Evolutionary conservation across 1,140 invertebrate genomes (phyloP).

Genomic region (Magallana angulata): DNA sequence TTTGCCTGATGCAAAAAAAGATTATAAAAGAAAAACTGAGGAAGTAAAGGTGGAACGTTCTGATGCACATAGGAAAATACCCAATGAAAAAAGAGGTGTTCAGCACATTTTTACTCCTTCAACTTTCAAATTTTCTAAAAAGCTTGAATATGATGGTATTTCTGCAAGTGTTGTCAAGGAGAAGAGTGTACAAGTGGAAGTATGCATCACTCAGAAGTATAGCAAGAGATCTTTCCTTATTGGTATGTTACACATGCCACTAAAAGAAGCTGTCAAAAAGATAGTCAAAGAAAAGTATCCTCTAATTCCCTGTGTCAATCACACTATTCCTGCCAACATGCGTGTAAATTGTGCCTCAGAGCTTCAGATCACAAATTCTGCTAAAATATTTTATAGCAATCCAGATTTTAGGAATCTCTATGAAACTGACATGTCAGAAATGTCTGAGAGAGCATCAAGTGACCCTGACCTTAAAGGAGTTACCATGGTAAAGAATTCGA

Average conservation of each 20-base stretch:
- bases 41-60: slow-evolving; percentile 68
- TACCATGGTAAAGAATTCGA: neutral
- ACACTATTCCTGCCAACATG: slow-evolving; percentile 75
- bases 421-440: slow-evolving; percentile 55
- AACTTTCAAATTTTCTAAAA: slow-evolving; percentile 73
- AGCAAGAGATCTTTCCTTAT: slow-evolving; percentile 71
- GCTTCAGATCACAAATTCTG: slow-evolving; percentile 61
- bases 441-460: slow-evolving; percentile 60
- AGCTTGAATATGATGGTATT: slow-evolving; percentile 72
- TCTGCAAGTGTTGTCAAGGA: slow-evolving; percentile 65
- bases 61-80: slow-evolving; percentile 54
- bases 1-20: slow-evolving; percentile 72
- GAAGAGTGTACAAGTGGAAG: slow-evolving; percentile 70
- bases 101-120: slow-evolving; percentile 75
- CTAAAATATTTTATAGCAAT: slow-evolving; percentile 64
- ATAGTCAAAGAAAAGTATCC: slow-evolving; percentile 72
- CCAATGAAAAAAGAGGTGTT: slow-evolving; percentile 60
- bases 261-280: slow-evolving; percentile 71
- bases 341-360: slow-evolving; percentile 72
- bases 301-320: slow-evolving; percentile 74
- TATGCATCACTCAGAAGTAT: slow-evolving; percentile 75
- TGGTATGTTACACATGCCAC: slow-evolving; percentile 70
- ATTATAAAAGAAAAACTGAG: slow-evolving; percentile 74
- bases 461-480: slow-evolving; percentile 61
- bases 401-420: slow-evolving; percentile 63